Conservation (phyloP, 2,797 vertebrate genomes). For the Moxostoma hubbsi region DNA sequence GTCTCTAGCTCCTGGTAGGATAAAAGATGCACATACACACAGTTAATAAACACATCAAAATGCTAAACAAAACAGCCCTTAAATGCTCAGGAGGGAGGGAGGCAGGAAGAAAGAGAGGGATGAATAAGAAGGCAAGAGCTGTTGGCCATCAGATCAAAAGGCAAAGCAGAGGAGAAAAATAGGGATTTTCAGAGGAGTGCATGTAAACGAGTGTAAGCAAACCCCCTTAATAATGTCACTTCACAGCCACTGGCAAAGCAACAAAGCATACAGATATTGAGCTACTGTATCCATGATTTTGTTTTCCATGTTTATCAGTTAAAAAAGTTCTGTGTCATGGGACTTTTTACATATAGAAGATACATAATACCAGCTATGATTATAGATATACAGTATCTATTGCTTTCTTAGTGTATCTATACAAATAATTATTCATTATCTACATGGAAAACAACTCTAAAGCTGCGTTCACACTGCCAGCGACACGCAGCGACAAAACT, state of each 20-base stretch:
- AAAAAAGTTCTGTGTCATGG: neutral
- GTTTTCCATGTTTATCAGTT: conserved; percentile 30
- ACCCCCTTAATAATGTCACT: conserved; percentile 56
- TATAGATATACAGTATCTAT: too few relatives aligned
- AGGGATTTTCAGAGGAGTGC: conserved; percentile 58
- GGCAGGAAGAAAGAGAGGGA: conserved; percentile 23
- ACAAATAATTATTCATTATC: neutral
- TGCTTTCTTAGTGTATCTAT: too few relatives aligned
- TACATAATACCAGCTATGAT: neutral
- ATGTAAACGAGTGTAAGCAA: conserved; percentile 57
- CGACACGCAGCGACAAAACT: too few relatives aligned
- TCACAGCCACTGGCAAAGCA: conserved; percentile 22
- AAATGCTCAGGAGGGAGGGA: conserved; percentile 52
- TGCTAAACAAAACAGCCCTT: conserved; percentile 66
- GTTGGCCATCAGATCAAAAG: conserved; percentile 61
- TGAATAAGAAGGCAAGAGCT: conserved; percentile 41
- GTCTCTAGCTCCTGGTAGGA: conserved; percentile 44
- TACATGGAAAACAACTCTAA: neutral
- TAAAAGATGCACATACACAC: conserved; percentile 65
- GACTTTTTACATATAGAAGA: conserved; percentile 20
- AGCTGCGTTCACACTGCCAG: too few relatives aligned
- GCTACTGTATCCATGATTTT: conserved; percentile 5
- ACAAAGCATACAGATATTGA: conserved; percentile 42
- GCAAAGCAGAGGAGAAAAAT: conserved; percentile 17
- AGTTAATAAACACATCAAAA: conserved; percentile 79